These are phyloP conservation scores for Decapterus maruadsi DNA, from an alignment of 2,797 vertebrate genomes.

Conservation along the genomic window DNA sequence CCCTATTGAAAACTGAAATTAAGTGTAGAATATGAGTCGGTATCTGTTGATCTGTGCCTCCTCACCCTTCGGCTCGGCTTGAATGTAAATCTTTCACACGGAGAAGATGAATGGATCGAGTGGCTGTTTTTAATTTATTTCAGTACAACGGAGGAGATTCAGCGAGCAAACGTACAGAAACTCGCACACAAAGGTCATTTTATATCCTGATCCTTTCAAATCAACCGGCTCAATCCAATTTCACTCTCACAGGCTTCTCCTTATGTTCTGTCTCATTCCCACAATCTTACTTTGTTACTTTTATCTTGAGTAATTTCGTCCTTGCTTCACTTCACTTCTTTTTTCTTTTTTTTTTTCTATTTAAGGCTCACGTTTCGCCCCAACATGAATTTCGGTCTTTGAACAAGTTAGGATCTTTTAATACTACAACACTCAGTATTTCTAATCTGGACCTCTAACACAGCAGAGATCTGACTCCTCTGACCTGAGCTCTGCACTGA, in stretches of 20 bases:
- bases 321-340: constrained; percentile 12
- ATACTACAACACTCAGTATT: constrained; percentile 37
- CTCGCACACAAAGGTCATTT: constrained; percentile 19
- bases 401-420: constrained; percentile 50
- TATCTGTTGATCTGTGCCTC: not conserved
- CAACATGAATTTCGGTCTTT: constrained; percentile 22
- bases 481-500: constrained; percentile 45
- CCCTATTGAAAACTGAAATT: not conserved
- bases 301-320: constrained; percentile 39
- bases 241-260: not conserved
- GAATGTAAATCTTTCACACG: constrained; percentile 11
- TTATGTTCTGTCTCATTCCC: constrained; percentile 7
- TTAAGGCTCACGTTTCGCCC: constrained; percentile 30
- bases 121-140: constrained; percentile 25
- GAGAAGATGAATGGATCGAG: constrained; percentile 15
- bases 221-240: constrained; percentile 15
- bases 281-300: constrained; percentile 5
- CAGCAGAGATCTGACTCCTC: constrained; percentile 46
- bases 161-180: not conserved
- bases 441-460: constrained; percentile 42
- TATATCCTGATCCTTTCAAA: constrained; percentile 29
- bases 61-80: not conserved
- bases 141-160: not conserved
- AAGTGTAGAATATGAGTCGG: not conserved
- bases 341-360: constrained; percentile 7